A percentile compares a stretch with the other conserved stretches of the same genome.
These are phyloP conservation scores for Enteromius anoplus DNA, from an alignment of 2,797 vertebrate genomes.

Conservation along the genomic window DNA sequence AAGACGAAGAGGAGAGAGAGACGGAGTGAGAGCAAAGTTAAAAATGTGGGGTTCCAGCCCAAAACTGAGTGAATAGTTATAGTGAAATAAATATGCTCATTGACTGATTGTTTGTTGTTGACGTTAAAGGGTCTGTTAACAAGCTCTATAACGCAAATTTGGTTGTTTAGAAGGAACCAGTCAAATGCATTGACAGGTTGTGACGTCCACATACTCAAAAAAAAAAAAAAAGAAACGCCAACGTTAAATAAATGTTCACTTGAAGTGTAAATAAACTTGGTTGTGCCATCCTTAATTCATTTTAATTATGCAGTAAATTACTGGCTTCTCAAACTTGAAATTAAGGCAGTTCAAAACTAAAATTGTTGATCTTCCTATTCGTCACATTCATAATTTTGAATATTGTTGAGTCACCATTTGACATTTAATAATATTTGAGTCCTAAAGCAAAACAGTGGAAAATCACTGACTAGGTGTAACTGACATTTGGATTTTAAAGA, in stretches of 20 bases:
- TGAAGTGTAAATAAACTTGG: background rate
- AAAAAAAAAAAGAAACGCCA: background rate
- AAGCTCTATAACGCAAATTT: background rate
- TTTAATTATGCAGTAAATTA: background rate
- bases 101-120: background rate
- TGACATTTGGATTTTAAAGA: background rate
- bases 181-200: background rate
- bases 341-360: background rate
- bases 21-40: constrained; percentile 30
- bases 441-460: constrained; percentile 55
- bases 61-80: background rate
- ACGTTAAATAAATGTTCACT: background rate
- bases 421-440: background rate
- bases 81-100: background rate
- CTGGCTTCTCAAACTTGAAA: background rate
- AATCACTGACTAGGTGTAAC: constrained; percentile 55
- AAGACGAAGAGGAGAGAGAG: constrained; percentile 60
- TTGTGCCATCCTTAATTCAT: background rate
- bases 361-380: background rate
- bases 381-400: constrained; percentile 56
- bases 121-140: background rate
- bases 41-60: background rate
- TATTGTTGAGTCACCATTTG: background rate
- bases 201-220: background rate
- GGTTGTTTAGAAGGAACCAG: background rate